Conservation (phyloP, 37 sponge, comb jelly and placozoan genomes). For the Petrosia ficiformis region DNA sequence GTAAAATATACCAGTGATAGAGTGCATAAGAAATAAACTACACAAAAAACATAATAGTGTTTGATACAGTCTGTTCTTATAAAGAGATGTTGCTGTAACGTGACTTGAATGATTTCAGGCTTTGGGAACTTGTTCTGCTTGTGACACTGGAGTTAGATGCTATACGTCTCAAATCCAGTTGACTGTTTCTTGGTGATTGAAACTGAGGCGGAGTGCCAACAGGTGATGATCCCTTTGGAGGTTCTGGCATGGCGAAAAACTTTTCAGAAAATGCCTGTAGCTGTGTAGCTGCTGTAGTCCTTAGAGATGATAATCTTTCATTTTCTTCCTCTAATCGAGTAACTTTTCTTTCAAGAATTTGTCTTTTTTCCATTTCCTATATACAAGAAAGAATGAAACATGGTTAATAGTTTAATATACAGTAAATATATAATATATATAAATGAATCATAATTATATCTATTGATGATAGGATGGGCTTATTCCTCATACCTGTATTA, state of each 20-base stretch:
- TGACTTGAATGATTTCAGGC: neutral
- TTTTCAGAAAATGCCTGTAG: slow-evolving; percentile 61
- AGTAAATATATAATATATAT: neutral
- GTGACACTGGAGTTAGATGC: neutral
- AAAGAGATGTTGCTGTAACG: neutral
- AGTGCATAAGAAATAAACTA: too few relatives aligned
- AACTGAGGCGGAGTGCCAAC: neutral
- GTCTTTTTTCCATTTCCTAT: slow-evolving; percentile 54
- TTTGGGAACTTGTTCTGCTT: neutral
- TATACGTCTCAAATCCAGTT: slow-evolving; percentile 1
- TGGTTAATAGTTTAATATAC: neutral
- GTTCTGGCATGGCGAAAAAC: slow-evolving; percentile 36
- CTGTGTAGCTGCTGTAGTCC: slow-evolving; percentile 36
- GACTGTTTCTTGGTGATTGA: neutral
- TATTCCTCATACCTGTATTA: too few relatives aligned
- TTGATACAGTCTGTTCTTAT: too few relatives aligned
- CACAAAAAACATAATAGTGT: too few relatives aligned
- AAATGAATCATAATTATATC: too few relatives aligned
- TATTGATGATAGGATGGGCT: too few relatives aligned
- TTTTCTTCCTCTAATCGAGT: slow-evolving; percentile 51
- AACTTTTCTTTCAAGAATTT: slow-evolving; percentile 58
- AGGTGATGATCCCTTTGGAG: slow-evolving; percentile 5
- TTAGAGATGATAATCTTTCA: slow-evolving; percentile 18
- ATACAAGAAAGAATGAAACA: slow-evolving; percentile 7
- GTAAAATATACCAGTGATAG: too few relatives aligned